Conservation (phyloP, 2,797 vertebrate species). For the Psittacula derbiana region DNA sequence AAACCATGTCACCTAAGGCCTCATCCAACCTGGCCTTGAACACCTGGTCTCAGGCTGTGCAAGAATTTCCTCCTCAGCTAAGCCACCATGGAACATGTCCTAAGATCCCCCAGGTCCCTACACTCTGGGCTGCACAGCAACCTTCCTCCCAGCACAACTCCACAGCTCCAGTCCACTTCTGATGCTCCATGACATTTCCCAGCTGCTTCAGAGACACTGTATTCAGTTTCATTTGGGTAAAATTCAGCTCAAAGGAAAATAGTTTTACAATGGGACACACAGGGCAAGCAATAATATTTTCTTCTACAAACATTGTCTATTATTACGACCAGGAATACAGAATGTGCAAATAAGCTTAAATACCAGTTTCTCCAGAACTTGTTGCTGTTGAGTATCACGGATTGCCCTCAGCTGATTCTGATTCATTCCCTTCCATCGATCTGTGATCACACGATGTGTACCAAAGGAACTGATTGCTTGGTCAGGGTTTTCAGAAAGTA, state of each 20-base stretch:
- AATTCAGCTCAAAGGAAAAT: neutral
- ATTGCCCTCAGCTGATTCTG: constrained; percentile 75
- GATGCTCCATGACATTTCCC: neutral
- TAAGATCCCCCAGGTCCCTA: neutral
- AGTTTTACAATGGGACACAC: neutral
- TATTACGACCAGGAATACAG: neutral
- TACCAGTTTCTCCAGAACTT: constrained; percentile 87
- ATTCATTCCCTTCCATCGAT: constrained; percentile 79
- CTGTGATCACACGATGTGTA: constrained; percentile 63
- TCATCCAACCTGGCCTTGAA: too few species aligned
- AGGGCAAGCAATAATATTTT: neutral
- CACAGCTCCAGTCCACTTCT: neutral
- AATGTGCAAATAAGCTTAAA: neutral
- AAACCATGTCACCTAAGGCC: too few species aligned
- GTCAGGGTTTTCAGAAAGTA: constrained; percentile 71
- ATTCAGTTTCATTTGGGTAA: neutral
- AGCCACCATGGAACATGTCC: neutral
- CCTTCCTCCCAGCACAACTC: neutral
- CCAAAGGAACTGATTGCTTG: constrained; percentile 70
- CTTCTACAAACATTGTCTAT: neutral
- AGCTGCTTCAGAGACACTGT: neutral
- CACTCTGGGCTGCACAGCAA: neutral
- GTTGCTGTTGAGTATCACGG: constrained; percentile 76
- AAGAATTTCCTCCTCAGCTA: neutral
- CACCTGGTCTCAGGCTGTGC: fast-evolving